Base-by-base conservation (phyloP, 2,113 vertebrate species). In the Mesoclemmys tuberculata region DNA sequence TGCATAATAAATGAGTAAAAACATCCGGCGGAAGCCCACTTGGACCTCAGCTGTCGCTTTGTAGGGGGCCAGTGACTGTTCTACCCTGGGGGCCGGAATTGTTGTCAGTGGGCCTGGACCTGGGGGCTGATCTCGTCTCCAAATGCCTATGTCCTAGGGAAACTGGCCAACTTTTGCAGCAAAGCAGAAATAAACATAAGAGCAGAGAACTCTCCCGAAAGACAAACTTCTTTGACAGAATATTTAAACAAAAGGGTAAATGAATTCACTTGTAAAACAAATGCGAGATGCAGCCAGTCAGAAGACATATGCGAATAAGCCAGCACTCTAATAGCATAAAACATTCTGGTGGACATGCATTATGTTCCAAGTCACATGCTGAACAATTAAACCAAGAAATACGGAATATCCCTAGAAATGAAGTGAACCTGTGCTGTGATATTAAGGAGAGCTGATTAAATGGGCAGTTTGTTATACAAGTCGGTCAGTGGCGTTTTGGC, bases 381-480 rank as follows among this genome's bases (percentile, higher is more conserved):
- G 90, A 97, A 92, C 91, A 96, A 96, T 79, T 68, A 95, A 94
- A 84, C 0, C 13, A 80, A 96, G 94, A 92, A 94, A 97, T 95
- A 97, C 91, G 92, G 95, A 96, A 87, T 94, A 95, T 97, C 92
- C 74, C 92, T 97, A 96, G 95, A 95, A 97, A 96, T 96, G 84
- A 97, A 97, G 95, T 96, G 90, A 95, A 94, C 5, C 5, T 97
- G 92, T 77, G 97, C 96, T 97, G 94, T 96, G 94, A 96, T 95
- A 95, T 96, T 94, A 96, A 94, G 96, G 96, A 96, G 94, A 97
- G 95, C 94, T 97, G 97, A 98, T 98, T 98, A 98, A 98, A 98
- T 75, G 93, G 96, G 97, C 97, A 97, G 98, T 98, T 98, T 98
- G 97, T 97, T 97, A 94, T 89, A 97, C 95, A 97, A 97, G 98